Base-by-base conservation (phyloP, 2,797 vertebrate genomes). In the Leucoraja ocellata region DNA sequence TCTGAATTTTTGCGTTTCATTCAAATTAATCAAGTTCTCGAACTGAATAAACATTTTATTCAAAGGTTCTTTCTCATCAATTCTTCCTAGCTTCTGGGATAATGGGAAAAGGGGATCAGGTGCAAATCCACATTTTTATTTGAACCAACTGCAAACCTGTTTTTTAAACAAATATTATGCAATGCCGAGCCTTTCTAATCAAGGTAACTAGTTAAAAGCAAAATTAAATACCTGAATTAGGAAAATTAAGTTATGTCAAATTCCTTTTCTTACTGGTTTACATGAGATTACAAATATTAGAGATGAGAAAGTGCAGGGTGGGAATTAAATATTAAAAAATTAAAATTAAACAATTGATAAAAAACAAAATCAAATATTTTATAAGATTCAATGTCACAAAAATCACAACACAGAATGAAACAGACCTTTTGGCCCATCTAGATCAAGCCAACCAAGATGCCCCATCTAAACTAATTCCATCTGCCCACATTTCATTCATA, bases 31-130 rank as follows among this genome's bases (percentile, higher is more conserved):
- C 0, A 46, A 21, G 16, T 36, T 84, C 13, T 28, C 61, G 46
- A 25, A 54, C 58, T 39, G 21, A 58, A 88, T 58, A 65, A 88
- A 88, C 63, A 88, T 88, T 68, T 84, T 65, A 36, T 88, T 88
- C n/a, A 88, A 65, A 63, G 61, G 8, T 68, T 73, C 21, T 73
- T 73, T 21, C 71, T 73, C 23, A 23, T 73, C 71, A 1, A 73
- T 73, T 73, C 71, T 73, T 73, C 21, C 71, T 21, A 23, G 71
- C 21, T 84, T 58, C 9, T 61, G 25, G 61, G 54, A 61, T 84
- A 39, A 21, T 21, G 39, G 36, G 18, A 46, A 23, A 54, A 46
- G 18, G 11, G 39, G 79, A 8, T 21, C 79, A 46, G 16, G 39
- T 21, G 18, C 18, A 46, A 13, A 78, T 32, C 78, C 39, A 81